These are phyloP conservation scores for Hypanus sabinus DNA, from an alignment of 2,113 vertebrate species.

Conservation along the genomic window DNA sequence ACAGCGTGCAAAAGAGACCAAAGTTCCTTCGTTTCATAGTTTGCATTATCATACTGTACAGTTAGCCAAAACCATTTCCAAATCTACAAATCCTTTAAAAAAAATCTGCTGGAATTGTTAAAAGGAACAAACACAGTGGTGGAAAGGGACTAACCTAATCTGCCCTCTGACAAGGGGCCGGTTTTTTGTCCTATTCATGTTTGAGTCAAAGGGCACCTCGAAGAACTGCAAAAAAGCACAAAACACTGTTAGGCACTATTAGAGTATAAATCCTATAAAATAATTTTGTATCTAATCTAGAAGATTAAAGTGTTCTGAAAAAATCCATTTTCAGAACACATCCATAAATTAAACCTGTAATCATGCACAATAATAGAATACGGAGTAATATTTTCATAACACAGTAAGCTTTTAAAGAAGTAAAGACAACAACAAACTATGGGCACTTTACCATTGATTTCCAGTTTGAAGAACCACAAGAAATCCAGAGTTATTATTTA, in stretches of 20 bases:
- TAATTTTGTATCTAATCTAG: background rate
- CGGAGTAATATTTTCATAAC: background rate
- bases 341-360: background rate
- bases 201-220: conserved; percentile 95
- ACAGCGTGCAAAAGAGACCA: too few species aligned
- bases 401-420: background rate
- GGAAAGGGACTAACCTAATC: conserved; percentile 74
- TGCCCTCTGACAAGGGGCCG: conserved; percentile 91
- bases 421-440: background rate
- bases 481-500: background rate
- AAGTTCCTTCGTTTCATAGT: background rate
- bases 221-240: conserved; percentile 75
- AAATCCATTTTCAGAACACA: background rate
- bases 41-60: background rate
- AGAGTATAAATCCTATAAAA: background rate
- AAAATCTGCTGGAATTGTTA: background rate
- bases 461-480: background rate
- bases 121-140: background rate
- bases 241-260: background rate
- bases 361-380: background rate
- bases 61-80: conserved; percentile 5
- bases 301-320: background rate
- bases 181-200: conserved; percentile 98
- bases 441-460: background rate
- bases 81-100: background rate